These are phyloP conservation scores for Megaceryle alcyon DNA, from an alignment of 2,797 vertebrate species.

Conservation along the genomic window DNA sequence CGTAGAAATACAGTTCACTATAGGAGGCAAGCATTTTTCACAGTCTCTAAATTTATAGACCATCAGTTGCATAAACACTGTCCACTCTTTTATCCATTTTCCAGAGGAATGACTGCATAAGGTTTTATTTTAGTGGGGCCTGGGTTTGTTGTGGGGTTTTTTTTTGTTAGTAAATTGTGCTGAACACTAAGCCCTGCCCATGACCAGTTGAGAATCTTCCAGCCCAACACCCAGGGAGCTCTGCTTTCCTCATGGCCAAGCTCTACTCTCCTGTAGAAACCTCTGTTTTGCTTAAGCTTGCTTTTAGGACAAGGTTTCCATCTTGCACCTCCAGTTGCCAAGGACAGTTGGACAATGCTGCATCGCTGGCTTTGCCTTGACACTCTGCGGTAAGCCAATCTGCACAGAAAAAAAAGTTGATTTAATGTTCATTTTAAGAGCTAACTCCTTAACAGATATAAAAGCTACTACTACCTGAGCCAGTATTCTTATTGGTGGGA, in stretches of 20 bases:
- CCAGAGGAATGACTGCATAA: background rate
- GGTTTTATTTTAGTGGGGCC: background rate
- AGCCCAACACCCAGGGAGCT: background rate
- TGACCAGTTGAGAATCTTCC: background rate
- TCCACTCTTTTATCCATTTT: background rate
- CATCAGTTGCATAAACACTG: background rate
- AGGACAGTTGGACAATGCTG: background rate
- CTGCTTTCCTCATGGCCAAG: background rate
- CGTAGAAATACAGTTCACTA: background rate
- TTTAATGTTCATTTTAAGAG: background rate
- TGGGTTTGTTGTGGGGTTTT: background rate
- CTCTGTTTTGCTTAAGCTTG: background rate
- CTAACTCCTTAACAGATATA: background rate
- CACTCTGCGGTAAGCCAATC: background rate
- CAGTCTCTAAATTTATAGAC: background rate
- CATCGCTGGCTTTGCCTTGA: background rate
- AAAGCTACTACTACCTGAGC: background rate
- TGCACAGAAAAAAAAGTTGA: background rate
- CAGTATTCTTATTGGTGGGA: background rate
- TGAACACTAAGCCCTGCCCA: background rate
- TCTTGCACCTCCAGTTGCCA: accelerated
- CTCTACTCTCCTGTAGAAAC: background rate
- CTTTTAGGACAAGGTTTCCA: background rate
- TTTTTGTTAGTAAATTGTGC: background rate
- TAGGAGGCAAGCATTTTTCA: background rate